Evolutionary conservation across 1,140 invertebrate genomes (phyloP).

Genomic region (Dreissena polymorpha): DNA sequence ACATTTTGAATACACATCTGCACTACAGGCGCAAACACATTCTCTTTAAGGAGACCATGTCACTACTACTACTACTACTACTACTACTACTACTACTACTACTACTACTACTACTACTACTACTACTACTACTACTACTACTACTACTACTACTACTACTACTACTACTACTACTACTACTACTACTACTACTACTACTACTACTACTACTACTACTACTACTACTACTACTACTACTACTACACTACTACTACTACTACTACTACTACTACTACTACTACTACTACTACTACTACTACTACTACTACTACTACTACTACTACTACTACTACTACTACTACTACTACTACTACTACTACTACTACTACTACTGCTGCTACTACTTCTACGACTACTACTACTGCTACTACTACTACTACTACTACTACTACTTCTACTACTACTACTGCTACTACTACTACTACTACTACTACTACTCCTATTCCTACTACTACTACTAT

Average conservation of each 20-base stretch:
- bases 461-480: constrained; percentile 5
- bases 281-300: constrained; percentile 3
- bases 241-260: constrained; percentile 19
- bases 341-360: constrained; percentile 17
- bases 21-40: too few species aligned
- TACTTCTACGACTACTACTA: constrained; percentile 45
- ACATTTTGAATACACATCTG: too few species aligned
- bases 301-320: constrained; percentile 13
- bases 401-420: constrained; percentile 40
- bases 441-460: constrained; percentile 12
- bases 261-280: constrained; percentile 12
- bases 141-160: constrained; percentile 28
- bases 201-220: constrained; percentile 28
- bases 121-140: constrained; percentile 26
- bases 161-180: constrained; percentile 26
- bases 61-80: constrained; percentile 28
- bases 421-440: constrained; percentile 4
- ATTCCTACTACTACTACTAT: constrained; percentile 1
- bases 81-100: constrained; percentile 25
- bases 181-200: constrained; percentile 28
- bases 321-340: constrained; percentile 2
- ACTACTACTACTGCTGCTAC: constrained; percentile 46
- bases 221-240: constrained; percentile 25
- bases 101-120: constrained; percentile 25
- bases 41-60: too few species aligned